Evolutionary conservation across 2,113 vertebrate genomes (phyloP).

Genomic region (Zosterops pallidus): DNA sequence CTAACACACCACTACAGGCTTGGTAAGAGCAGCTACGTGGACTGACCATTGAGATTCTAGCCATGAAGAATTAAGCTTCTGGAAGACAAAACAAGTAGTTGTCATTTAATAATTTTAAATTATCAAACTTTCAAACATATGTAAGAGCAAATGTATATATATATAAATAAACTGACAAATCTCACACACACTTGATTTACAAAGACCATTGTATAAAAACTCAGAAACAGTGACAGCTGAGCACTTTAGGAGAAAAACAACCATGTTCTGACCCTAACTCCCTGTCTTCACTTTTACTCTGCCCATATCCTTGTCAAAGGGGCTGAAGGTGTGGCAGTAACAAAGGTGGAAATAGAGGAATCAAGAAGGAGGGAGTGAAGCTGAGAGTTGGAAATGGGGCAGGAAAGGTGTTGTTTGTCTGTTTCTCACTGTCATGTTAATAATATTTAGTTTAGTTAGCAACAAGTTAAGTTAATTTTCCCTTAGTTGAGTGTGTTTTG

Average conservation of each 20-base stretch:
- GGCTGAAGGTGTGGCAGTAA: background rate
- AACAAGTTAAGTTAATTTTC: background rate
- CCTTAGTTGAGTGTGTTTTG: background rate
- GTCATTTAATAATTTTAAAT: background rate
- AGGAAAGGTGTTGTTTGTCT: background rate
- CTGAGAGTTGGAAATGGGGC: background rate
- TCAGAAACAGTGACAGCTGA: background rate
- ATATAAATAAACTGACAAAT: background rate
- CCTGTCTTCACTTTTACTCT: background rate
- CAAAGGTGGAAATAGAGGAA: background rate
- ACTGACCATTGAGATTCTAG: background rate
- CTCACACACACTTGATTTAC: background rate
- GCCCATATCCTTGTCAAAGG: accelerated
- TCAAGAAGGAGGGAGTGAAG: background rate
- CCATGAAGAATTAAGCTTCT: background rate
- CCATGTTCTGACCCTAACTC: background rate
- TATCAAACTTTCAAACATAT: background rate
- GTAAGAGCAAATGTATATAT: background rate
- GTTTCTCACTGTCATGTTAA: background rate
- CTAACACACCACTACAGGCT: background rate
- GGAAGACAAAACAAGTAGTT: background rate
- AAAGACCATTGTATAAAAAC: background rate
- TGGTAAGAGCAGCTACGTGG: background rate
- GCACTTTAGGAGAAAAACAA: background rate
- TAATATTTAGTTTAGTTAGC: background rate